These are phyloP conservation scores for Copidosoma floridanum DNA, from an alignment of 1,140 invertebrate species.

Conservation along the genomic window DNA sequence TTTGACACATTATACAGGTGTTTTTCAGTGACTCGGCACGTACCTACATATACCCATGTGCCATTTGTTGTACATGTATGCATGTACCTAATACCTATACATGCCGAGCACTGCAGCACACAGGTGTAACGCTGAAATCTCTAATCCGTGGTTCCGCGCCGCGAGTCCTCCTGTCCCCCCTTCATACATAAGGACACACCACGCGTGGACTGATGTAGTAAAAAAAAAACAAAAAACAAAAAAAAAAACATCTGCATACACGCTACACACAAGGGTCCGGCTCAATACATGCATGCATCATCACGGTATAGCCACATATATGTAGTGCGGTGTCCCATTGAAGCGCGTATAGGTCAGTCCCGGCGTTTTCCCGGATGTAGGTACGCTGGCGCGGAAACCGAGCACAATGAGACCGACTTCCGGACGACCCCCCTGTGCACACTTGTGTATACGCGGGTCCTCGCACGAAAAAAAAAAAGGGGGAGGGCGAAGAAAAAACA, in stretches of 20 bases:
- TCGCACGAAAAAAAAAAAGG: not conserved
- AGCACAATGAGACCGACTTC: constrained; percentile 49
- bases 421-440: constrained; percentile 33
- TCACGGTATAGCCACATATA: constrained; percentile 24
- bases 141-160: constrained; percentile 55
- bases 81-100: no score
- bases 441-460: not conserved
- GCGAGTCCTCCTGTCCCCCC: not conserved
- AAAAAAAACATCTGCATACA: no score
- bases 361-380: constrained; percentile 53
- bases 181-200: constrained; percentile 1
- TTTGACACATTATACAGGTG: no score
- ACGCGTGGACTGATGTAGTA: constrained; percentile 14
- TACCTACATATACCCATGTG: no score
- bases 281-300: constrained; percentile 30
- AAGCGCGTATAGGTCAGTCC: constrained; percentile 17
- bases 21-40: no score
- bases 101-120: no score
- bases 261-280: no score
- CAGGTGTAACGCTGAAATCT: constrained; percentile 33
- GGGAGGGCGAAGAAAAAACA: not conserved
- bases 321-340: constrained; percentile 26
- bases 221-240: no score
- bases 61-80: no score
- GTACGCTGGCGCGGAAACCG: constrained; percentile 44